Percentiles rank a stretch among this genome's conserved stretches.
These are phyloP conservation scores for Brachionus sp. DNA, from an alignment of 1,140 invertebrate genomes.

Conservation along the genomic window DNA sequence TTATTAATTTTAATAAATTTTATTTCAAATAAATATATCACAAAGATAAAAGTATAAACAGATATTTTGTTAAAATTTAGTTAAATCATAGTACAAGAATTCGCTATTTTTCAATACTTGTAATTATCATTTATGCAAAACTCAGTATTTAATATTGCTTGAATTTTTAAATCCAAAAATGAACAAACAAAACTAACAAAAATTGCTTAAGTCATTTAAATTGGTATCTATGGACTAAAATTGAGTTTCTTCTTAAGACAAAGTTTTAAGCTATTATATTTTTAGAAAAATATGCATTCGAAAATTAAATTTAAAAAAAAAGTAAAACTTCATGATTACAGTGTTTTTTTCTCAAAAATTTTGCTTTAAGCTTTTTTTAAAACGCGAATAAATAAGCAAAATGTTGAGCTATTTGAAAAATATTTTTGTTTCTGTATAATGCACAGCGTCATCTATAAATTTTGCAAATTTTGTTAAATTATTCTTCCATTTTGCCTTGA, in stretches of 20 bases:
- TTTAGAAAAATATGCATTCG: background rate
- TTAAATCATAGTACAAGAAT: too few relatives aligned
- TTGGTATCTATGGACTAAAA: background rate
- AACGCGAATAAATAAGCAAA: background rate
- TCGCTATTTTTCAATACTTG: too few relatives aligned
- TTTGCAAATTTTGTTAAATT: background rate
- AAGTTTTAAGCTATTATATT: background rate
- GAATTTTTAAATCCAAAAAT: background rate
- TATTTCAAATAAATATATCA: too few relatives aligned
- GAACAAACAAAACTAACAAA: background rate
- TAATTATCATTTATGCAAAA: too few relatives aligned
- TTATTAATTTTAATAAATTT: too few relatives aligned
- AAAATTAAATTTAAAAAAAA: background rate
- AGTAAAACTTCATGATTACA: background rate
- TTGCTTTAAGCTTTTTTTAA: background rate
- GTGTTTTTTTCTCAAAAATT: background rate
- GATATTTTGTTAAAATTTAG: too few relatives aligned
- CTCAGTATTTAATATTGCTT: too few relatives aligned
- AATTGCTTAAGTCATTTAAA: background rate
- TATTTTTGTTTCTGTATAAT: background rate
- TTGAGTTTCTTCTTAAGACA: background rate
- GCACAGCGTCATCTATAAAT: conserved; percentile 5
- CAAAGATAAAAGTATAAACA: too few relatives aligned
- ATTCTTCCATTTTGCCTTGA: background rate
- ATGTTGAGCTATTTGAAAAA: background rate